These are phyloP conservation scores for Phyllotis vaccarum DNA, from an alignment of 2,797 vertebrate genomes.

Conservation along the genomic window DNA sequence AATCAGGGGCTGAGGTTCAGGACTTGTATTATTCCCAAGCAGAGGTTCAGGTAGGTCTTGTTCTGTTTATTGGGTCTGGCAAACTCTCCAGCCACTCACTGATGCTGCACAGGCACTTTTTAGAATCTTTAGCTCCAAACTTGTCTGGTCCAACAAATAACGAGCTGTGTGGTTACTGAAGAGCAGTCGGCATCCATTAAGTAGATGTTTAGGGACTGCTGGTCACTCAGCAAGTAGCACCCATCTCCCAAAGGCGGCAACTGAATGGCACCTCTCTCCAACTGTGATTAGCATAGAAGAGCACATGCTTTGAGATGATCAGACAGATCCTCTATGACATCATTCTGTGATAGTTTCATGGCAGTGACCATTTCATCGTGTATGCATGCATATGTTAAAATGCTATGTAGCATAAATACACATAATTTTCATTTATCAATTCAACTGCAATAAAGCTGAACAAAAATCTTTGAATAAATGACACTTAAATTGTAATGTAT, in stretches of 20 bases:
- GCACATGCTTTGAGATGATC: background rate
- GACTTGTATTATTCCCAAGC: background rate
- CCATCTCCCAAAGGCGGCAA: background rate
- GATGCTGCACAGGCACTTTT: background rate
- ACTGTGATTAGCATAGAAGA: background rate
- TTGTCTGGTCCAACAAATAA: background rate
- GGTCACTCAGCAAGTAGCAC: background rate
- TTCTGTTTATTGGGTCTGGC: background rate
- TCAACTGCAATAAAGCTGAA: background rate
- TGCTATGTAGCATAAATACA: background rate
- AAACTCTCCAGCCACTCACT: background rate
- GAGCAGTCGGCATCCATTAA: background rate
- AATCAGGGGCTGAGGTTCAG: background rate
- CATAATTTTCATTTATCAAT: background rate
- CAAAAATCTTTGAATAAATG: constrained; percentile 20
- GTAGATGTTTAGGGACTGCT: background rate
- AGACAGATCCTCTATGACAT: background rate
- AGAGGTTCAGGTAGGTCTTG: background rate
- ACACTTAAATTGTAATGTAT: background rate
- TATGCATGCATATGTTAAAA: background rate
- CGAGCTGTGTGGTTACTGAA: background rate
- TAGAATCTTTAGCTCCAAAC: background rate
- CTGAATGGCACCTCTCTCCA: background rate
- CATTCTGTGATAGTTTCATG: background rate
- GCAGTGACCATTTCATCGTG: background rate